phyloP scores from a whole-genome alignment of 2,888 invertebrate genomes.

The Mactromeris polynyma region DNA sequence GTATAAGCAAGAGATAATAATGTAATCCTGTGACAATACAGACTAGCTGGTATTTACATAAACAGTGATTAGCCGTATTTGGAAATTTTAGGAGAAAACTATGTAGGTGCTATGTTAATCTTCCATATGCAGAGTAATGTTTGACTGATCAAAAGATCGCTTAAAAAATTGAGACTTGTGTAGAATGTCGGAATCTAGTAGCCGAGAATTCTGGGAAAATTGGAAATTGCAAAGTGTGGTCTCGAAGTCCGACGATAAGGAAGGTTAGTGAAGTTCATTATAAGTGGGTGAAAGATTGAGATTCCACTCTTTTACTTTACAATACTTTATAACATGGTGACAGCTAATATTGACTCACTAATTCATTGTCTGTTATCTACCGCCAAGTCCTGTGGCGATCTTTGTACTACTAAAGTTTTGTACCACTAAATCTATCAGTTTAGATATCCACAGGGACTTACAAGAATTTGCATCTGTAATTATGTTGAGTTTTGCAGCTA shows the following conservation, averaged over 20 bases:
- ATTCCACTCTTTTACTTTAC: too few relatives aligned
- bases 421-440: too few relatives aligned
- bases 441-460: too few relatives aligned
- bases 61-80: slow-evolving; percentile 38
- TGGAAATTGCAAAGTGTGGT: background rate
- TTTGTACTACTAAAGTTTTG: too few relatives aligned
- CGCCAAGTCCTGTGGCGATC: too few relatives aligned
- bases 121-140: slow-evolving; percentile 8
- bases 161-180: background rate
- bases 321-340: too few relatives aligned
- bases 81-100: slow-evolving; percentile 19
- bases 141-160: slow-evolving; percentile 13
- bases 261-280: slow-evolving; percentile 4
- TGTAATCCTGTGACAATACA: slow-evolving; percentile 34
- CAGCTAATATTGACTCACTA: too few relatives aligned
- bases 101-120: slow-evolving; percentile 23
- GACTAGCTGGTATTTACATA: slow-evolving; percentile 41
- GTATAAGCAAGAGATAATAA: slow-evolving; percentile 8
- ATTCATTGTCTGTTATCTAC: too few relatives aligned
- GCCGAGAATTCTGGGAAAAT: background rate
- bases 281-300: too few relatives aligned
- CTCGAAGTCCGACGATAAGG: background rate
- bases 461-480: too few relatives aligned
- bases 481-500: too few relatives aligned
- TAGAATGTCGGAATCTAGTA: background rate